Base-by-base conservation (phyloP, 2,113 vertebrate genomes). In the Pelodiscus sinensis region DNA sequence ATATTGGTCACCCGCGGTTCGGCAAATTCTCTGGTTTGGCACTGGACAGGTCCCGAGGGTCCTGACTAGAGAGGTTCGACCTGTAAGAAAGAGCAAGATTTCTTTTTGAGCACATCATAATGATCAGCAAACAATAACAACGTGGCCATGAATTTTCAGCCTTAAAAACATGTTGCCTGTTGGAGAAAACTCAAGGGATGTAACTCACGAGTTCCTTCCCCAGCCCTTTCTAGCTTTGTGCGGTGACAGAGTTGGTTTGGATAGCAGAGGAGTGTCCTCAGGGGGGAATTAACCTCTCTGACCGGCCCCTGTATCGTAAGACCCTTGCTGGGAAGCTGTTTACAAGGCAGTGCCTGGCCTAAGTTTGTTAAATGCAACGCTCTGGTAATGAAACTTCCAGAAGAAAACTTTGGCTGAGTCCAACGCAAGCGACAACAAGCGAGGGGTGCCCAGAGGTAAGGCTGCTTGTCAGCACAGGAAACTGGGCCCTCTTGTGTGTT, bases 221-320 rank as follows among this genome's bases (percentile, higher is more conserved):
- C 5, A 9, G 58, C n/a, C 21, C 31, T 79, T 82, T 12, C 13
- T 51, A 0, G 2, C 16, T n/a, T 65, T 71, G 51, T 84, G 84
- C 25, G 50, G 0, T 62, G 56, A 62, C 81, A 38, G 56, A 27
- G 79, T 84, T 56, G 51, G 29, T 80, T 90, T 55, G 44, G 77
- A 58, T 55, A 29, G 79, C 82, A 18, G n/a, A 4, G n/a, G n/a
- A 11, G 1, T 60, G 78, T 7, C 88, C 56, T 83, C 83, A 62
- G 35, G 85, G 52, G 29, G 78, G 9, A 6, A 1, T 18, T 0
- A 0, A 0, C 5, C 38, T 50, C 9, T 22, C 50, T 56, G 80
- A 31, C 2, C 0, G 25, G 75, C 62, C 88, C n/a, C 86, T 68
- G 68, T 24, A 22, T 65, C 38, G 19, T 1, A 2, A 24, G 62